Conservation (phyloP, 2,797 vertebrate species). For the Pelobates cultripes region DNA sequence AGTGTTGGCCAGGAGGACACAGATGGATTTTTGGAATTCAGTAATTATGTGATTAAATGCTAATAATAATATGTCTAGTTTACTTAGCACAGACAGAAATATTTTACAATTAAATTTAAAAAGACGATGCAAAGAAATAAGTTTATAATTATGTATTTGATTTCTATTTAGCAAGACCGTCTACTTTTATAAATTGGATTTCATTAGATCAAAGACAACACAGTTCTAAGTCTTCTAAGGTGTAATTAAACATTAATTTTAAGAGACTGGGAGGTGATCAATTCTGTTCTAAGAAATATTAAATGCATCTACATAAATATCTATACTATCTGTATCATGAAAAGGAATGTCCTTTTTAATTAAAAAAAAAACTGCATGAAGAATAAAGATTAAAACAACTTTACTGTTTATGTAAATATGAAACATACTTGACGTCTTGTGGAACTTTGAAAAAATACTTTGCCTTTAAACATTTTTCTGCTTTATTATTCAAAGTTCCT, state of each 20-base stretch:
- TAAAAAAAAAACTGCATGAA: conserved; percentile 28
- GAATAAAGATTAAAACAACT: conserved; percentile 20
- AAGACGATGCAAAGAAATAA: conserved; percentile 23
- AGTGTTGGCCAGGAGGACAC: too few species aligned
- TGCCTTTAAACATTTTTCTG: not conserved
- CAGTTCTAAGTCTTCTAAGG: conserved; percentile 47
- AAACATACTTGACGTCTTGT: not conserved
- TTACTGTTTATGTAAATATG: not conserved
- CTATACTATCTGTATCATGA: conserved; percentile 34
- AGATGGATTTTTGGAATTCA: too few species aligned
- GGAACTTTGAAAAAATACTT: not conserved
- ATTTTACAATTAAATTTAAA: too few species aligned
- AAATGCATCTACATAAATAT: conserved; percentile 44
- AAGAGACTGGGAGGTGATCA: conserved; percentile 43
- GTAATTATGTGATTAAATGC: too few species aligned
- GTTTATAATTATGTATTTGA: conserved; percentile 46
- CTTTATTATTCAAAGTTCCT: not conserved
- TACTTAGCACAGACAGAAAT: too few species aligned
- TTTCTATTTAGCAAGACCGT: conserved; percentile 32
- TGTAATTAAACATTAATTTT: conserved; percentile 52
- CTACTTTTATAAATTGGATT: conserved; percentile 45
- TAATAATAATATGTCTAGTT: too few species aligned
- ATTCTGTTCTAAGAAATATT: conserved; percentile 31
- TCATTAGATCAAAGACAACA: conserved; percentile 42
- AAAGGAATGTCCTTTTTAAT: conserved; percentile 43